Percentiles rank a stretch among this genome's conserved stretches.
These are phyloP conservation scores for Trachelus troglodyta DNA, from an alignment of 2,888 invertebrate genomes.

Conservation along the genomic window DNA sequence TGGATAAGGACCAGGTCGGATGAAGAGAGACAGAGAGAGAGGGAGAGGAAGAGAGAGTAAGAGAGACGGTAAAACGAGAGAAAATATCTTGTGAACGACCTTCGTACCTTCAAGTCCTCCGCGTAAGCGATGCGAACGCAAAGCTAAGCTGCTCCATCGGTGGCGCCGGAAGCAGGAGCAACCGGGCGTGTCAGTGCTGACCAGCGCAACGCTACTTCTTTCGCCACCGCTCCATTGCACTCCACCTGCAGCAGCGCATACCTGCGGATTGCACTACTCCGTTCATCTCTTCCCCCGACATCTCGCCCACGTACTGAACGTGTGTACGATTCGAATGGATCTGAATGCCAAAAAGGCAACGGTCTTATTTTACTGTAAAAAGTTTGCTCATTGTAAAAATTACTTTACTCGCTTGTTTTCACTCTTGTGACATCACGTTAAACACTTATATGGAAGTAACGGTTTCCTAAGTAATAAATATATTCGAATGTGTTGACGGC, in stretches of 20 bases:
- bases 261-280: slow-evolving; percentile 1
- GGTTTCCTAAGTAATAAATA: background rate
- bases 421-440: background rate
- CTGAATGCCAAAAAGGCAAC: background rate
- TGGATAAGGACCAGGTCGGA: background rate
- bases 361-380: background rate
- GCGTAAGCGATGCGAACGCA: slow-evolving; percentile 2
- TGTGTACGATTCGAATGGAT: slow-evolving; percentile 5
- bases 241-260: slow-evolving; percentile 20
- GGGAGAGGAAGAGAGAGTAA: background rate
- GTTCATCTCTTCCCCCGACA: slow-evolving; percentile 40
- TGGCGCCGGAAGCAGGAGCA: slow-evolving; percentile 56
- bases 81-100: background rate
- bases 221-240: slow-evolving; percentile 39
- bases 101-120: background rate
- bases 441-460: background rate
- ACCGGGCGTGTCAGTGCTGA: slow-evolving; percentile 61
- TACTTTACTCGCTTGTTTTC: background rate
- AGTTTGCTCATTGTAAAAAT: background rate
- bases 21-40: too few relatives aligned
- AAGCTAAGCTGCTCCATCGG: slow-evolving; percentile 29
- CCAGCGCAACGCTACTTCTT: slow-evolving; percentile 59
- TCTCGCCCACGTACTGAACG: slow-evolving; percentile 42
- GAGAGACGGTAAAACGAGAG: background rate
- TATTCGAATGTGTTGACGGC: background rate